Percentiles rank a stretch among this genome's conserved stretches.
phyloP scores from a whole-genome alignment of 1,140 invertebrate species.

The Caenorhabditis briggsae region DNA sequence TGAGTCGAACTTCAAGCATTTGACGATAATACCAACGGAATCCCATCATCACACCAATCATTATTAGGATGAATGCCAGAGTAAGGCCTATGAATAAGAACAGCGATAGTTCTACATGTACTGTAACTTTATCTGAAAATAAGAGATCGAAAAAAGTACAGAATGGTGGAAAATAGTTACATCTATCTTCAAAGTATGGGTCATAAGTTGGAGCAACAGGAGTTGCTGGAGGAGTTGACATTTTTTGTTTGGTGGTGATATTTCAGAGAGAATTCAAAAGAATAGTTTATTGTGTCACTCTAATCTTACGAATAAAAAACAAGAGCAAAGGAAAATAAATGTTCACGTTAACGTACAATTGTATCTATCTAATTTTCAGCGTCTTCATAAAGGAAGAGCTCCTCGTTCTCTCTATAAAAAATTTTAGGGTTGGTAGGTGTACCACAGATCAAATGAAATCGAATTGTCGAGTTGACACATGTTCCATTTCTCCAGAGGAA shows the following conservation, averaged over 20 bases:
- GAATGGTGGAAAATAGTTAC: background rate
- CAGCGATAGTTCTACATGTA: background rate
- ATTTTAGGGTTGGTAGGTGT: conserved; percentile 74
- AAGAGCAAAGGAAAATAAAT: no score
- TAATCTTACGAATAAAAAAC: no score
- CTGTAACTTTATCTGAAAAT: background rate
- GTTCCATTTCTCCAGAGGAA: conserved; percentile 73
- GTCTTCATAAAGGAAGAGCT: conserved; percentile 76
- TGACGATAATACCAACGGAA: conserved; percentile 42
- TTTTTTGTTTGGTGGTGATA: background rate
- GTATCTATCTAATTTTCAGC: conserved; percentile 29
- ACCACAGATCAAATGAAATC: conserved; percentile 73
- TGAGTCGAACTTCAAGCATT: conserved; percentile 36
- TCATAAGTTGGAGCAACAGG: background rate
- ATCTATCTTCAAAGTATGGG: conserved; percentile 2
- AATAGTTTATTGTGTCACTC: no score
- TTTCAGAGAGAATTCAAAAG: no score
- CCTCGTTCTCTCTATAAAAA: conserved; percentile 72
- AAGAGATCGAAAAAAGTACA: background rate
- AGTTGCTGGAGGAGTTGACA: background rate
- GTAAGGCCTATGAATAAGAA: conserved; percentile 26
- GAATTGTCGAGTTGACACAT: conserved; percentile 71
- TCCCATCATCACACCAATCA: conserved; percentile 3
- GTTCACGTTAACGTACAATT: no score
- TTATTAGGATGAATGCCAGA: conserved; percentile 20